Percentiles rank a stretch among this genome's conserved stretches.
Conservation (phyloP, 2,797 vertebrate species). For the Molossus alvarezi region DNA sequence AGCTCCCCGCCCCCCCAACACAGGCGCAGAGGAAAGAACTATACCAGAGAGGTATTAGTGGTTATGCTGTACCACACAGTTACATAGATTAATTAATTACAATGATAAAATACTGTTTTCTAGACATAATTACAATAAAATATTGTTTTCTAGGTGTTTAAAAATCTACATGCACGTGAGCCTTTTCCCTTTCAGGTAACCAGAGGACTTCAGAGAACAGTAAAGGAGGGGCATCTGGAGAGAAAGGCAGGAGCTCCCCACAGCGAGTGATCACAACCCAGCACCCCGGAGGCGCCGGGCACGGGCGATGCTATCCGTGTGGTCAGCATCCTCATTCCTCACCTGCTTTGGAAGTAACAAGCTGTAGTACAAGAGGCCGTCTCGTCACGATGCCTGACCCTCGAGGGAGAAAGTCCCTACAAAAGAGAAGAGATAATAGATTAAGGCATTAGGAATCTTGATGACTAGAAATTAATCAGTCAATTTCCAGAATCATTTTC, state of each 20-base stretch:
- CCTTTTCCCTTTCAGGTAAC: background rate
- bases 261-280: background rate
- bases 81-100: background rate
- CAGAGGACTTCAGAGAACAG: constrained; percentile 17
- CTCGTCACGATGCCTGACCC: constrained; percentile 92
- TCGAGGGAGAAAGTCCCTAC: constrained; percentile 92
- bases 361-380: constrained; percentile 90
- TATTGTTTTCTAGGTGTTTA: background rate
- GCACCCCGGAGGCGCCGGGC: background rate
- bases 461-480: background rate
- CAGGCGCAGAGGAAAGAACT: background rate
- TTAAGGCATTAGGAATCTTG: constrained; percentile 44
- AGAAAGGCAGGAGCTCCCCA: background rate
- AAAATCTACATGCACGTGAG: background rate
- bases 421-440: constrained; percentile 43
- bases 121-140: background rate
- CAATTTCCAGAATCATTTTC: background rate
- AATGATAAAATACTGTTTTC: background rate
- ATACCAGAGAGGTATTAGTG: background rate
- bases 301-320: accelerated
- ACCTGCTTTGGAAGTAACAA: constrained; percentile 92
- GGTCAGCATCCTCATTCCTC: constrained; percentile 58
- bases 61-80: background rate
- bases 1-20: background rate
- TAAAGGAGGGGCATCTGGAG: background rate